Evolutionary conservation across 2,113 vertebrate species (phyloP).

Genomic region (Dipodomys merriami): DNA sequence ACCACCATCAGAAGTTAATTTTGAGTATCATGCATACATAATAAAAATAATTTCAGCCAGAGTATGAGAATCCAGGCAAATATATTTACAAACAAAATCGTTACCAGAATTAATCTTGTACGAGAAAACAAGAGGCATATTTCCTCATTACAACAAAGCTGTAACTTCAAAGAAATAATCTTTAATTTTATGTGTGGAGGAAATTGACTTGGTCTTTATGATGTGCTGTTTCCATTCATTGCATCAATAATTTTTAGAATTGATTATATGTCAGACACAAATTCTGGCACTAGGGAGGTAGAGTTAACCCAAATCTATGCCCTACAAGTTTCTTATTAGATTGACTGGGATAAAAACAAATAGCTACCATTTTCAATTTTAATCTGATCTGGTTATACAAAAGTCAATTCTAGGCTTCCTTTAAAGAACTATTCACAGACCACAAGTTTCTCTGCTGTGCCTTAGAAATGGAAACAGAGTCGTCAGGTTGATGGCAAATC

Average conservation of each 20-base stretch:
- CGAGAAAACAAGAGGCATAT: conserved; percentile 53
- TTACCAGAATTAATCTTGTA: conserved; percentile 53
- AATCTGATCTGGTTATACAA: not conserved
- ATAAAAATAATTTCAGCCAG: conserved; percentile 28
- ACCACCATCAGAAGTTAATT: conserved; percentile 39
- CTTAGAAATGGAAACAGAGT: not conserved
- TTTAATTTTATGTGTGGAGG: conserved; percentile 55
- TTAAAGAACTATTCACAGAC: not conserved
- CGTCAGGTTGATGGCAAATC: not conserved
- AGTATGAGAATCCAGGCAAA: conserved; percentile 49
- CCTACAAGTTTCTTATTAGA: not conserved
- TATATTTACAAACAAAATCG: conserved; percentile 58
- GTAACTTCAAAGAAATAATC: conserved; percentile 25
- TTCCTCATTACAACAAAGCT: conserved; percentile 44
- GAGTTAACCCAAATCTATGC: conserved; percentile 17
- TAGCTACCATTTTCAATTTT: not conserved
- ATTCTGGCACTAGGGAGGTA: not conserved
- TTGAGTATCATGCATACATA: not conserved
- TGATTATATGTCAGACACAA: not conserved
- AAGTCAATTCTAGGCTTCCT: not conserved
- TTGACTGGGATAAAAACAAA: not conserved
- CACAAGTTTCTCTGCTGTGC: not conserved
- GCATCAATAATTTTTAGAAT: not conserved
- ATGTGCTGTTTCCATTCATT: not conserved
- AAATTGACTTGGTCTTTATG: conserved; percentile 37